Conservation (phyloP, 2,888 invertebrate genomes). For the Emesis castigata region DNA sequence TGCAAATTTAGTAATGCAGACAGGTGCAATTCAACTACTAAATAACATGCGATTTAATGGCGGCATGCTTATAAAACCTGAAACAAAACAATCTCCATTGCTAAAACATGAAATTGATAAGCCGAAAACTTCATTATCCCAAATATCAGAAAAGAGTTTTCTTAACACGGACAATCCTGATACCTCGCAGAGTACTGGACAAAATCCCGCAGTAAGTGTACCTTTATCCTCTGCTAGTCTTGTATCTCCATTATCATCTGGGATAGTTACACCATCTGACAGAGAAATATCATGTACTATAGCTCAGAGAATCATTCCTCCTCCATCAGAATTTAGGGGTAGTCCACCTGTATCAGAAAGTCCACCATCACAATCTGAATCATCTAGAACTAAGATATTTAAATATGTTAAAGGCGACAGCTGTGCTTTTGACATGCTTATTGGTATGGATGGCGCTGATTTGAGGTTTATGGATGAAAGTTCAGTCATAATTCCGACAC, state of each 20-base stretch:
- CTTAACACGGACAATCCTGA: conserved; percentile 89
- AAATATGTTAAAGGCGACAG: conserved; percentile 88
- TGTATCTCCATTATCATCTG: conserved; percentile 81
- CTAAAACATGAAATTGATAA: conserved; percentile 80
- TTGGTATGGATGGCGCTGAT: conserved; percentile 95
- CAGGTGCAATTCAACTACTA: conserved; percentile 86
- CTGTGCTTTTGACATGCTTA: conserved; percentile 93
- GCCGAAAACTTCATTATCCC: conserved; percentile 85
- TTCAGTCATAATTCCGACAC: conserved; percentile 94
- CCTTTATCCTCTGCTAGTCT: conserved; percentile 78
- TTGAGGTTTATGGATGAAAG: conserved; percentile 97
- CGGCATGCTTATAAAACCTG: conserved; percentile 84
- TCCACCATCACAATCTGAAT: conserved; percentile 88
- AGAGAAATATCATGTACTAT: conserved; percentile 84
- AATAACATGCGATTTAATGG: conserved; percentile 88
- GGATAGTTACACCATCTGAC: conserved; percentile 82
- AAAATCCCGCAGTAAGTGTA: conserved; percentile 76
- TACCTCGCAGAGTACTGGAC: conserved; percentile 76
- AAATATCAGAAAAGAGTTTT: conserved; percentile 90
- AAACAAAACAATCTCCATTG: conserved; percentile 77
- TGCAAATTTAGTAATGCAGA: conserved; percentile 92
- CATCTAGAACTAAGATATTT: conserved; percentile 87
- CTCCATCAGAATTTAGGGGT: conserved; percentile 93
- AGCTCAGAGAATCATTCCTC: conserved; percentile 93
- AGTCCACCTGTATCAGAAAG: conserved; percentile 91